Evolutionary conservation across 30 jellyfish, hydroid and myxozoan species (phyloP).

Genomic region (Pseudorhiza aurosa): DNA sequence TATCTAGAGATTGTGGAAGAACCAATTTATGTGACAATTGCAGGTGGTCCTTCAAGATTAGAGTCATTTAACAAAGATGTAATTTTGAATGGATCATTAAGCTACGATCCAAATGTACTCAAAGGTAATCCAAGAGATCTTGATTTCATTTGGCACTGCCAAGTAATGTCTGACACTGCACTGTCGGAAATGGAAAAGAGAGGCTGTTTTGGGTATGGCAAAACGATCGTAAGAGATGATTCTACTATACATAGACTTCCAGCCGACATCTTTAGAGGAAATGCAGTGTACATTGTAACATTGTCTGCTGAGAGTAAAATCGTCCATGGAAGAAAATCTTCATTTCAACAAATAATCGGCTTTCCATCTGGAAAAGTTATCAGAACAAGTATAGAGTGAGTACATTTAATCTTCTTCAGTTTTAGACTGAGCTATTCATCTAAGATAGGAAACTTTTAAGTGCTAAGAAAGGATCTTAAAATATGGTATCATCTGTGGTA

Average conservation of each 20-base stretch:
- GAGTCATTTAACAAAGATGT: constrained; percentile 32
- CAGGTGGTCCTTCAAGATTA: constrained; percentile 31
- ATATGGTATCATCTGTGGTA: too few species aligned
- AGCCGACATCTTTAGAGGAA: constrained; percentile 1
- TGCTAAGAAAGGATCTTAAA: too few species aligned
- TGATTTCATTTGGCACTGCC: constrained; percentile 48
- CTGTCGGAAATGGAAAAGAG: constrained; percentile 40
- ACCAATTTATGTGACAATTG: constrained; percentile 39
- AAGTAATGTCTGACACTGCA: constrained; percentile 37
- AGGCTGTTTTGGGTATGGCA: constrained; percentile 66
- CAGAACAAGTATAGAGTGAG: constrained; percentile 16
- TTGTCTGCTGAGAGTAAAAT: neutral
- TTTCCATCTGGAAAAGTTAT: constrained; percentile 28
- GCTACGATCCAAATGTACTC: constrained; percentile 50
- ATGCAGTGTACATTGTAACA: constrained; percentile 33
- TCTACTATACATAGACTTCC: constrained; percentile 31
- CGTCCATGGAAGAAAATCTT: neutral
- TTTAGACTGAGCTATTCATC: too few species aligned
- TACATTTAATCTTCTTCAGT: too few species aligned
- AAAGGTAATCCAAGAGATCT: constrained; percentile 1
- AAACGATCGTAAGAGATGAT: neutral
- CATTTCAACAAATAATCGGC: constrained; percentile 17
- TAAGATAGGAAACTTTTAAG: too few species aligned
- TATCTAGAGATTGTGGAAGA: constrained; percentile 16
- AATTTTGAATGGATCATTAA: constrained; percentile 28